A percentile compares a stretch with the other conserved stretches of the same genome.
These are phyloP conservation scores for Xanthorhoe spadicearia DNA, from an alignment of 2,888 invertebrate species.

Conservation along the genomic window DNA sequence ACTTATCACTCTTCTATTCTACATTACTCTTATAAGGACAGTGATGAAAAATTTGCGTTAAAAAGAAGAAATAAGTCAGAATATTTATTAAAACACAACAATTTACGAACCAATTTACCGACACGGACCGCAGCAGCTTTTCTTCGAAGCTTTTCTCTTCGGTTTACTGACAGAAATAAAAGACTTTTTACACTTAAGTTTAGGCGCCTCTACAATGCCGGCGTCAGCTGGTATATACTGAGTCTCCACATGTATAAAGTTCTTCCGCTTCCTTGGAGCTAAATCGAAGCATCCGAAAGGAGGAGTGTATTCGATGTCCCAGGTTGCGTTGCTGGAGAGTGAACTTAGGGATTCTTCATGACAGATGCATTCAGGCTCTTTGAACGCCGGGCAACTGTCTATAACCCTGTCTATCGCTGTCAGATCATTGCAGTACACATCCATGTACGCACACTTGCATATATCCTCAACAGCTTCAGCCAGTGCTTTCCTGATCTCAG, in stretches of 20 bases:
- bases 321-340: conserved; percentile 85
- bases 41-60: neutral
- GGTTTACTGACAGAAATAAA: conserved; percentile 53
- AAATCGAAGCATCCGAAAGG: conserved; percentile 88
- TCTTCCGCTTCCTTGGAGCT: conserved; percentile 76
- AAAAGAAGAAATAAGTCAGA: neutral
- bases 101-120: conserved; percentile 39
- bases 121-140: conserved; percentile 54
- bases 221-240: conserved; percentile 86
- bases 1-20: no score
- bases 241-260: conserved; percentile 85
- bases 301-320: conserved; percentile 89
- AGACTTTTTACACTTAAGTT: conserved; percentile 59
- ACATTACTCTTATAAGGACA: no score
- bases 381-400: conserved; percentile 75
- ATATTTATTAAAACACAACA: conserved; percentile 10
- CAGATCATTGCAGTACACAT: conserved; percentile 77
- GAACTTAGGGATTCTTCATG: conserved; percentile 73
- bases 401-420: conserved; percentile 77
- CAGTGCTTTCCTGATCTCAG: conserved; percentile 78
- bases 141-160: conserved; percentile 50
- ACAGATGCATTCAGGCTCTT: conserved; percentile 75
- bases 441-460: conserved; percentile 82
- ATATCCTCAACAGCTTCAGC: conserved; percentile 76
- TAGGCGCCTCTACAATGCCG: conserved; percentile 62